Conservation (phyloP, 2,888 invertebrate species). For the Capitulum mitella region DNA sequence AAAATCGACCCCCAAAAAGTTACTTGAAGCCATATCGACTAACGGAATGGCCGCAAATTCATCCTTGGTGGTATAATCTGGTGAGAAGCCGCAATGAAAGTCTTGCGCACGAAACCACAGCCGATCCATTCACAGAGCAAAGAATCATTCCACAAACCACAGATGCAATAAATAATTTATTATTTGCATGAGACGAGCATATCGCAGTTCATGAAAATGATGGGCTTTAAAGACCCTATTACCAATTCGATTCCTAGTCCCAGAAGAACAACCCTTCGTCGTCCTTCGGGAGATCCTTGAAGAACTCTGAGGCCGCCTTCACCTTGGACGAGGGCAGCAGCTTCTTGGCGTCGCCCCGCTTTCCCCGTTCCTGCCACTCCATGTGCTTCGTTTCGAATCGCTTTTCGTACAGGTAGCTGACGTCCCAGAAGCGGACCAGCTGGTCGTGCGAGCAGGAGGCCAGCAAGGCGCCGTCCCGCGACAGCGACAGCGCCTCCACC, state of each 20-base stretch:
- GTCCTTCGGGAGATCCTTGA: not conserved
- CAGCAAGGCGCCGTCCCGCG: not conserved
- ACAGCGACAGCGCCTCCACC: slow-evolving; percentile 12
- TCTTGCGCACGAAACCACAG: no score
- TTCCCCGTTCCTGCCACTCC: not conserved
- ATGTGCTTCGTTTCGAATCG: not conserved
- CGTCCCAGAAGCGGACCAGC: slow-evolving; percentile 19
- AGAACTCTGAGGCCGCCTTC: not conserved
- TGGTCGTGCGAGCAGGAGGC: slow-evolving; percentile 18
- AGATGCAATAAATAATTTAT: not conserved
- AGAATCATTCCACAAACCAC: not conserved
- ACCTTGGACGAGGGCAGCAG: slow-evolving; percentile 21
- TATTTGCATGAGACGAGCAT: not conserved
- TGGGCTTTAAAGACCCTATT: not conserved
- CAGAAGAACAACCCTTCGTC: slow-evolving; percentile 2
- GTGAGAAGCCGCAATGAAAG: no score
- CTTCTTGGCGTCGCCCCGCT: not conserved
- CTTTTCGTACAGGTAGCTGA: not conserved
- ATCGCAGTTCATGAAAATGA: not conserved
- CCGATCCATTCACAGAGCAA: no score
- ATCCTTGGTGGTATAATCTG: no score
- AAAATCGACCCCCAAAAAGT: no score
- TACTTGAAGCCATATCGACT: no score
- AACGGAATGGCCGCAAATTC: no score
- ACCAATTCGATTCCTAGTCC: not conserved